phyloP scores from a whole-genome alignment of 2,113 vertebrate species.

The Octodon degus region DNA sequence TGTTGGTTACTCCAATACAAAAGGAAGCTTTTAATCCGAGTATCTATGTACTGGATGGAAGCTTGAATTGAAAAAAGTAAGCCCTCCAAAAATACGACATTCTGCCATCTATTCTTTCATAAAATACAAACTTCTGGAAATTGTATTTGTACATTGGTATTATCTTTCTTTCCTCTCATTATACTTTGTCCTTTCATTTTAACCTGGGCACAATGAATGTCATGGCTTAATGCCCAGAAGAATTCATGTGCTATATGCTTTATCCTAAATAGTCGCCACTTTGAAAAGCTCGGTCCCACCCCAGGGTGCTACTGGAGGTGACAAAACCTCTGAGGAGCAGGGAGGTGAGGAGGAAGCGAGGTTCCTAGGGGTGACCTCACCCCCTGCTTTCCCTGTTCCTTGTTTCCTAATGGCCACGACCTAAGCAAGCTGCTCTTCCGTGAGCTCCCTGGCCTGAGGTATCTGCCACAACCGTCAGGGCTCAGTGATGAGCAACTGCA shows the following conservation, averaged over 20 bases:
- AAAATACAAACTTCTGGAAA: neutral
- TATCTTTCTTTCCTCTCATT: neutral
- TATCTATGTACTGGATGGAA: neutral
- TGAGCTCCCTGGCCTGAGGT: neutral
- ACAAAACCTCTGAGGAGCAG: neutral
- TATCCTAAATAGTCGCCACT: neutral
- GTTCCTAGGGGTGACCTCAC: neutral
- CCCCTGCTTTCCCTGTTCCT: neutral
- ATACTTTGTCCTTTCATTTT: fast-evolving
- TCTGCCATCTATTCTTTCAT: neutral
- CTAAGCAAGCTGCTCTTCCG: neutral
- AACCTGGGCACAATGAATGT: fast-evolving
- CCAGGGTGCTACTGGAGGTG: fast-evolving
- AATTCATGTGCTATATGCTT: too few species aligned
- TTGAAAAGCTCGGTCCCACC: neutral
- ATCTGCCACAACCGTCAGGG: neutral
- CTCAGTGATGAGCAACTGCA: too few species aligned
- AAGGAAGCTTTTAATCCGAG: neutral
- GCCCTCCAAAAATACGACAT: neutral
- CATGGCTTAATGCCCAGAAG: fast-evolving
- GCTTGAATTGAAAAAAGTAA: neutral
- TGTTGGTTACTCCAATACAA: too few species aligned
- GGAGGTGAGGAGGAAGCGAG: neutral
- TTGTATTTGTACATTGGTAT: fast-evolving
- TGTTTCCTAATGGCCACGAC: neutral